Conservation (phyloP, 2,888 invertebrate genomes). For the Acleris laterana region DNA sequence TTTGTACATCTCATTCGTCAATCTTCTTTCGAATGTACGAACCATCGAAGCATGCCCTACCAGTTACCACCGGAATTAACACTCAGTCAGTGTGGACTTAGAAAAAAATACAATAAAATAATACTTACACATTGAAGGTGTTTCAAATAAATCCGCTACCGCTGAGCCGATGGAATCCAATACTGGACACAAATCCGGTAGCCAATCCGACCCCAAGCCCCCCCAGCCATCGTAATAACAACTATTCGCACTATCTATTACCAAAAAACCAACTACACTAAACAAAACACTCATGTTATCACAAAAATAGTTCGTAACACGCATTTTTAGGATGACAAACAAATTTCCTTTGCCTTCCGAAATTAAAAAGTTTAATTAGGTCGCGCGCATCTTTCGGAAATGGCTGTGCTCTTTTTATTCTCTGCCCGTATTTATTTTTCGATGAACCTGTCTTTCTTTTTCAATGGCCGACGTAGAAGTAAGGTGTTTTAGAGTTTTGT, state of each 20-base stretch:
- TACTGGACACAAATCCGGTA: constrained; percentile 63
- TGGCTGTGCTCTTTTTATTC: constrained; percentile 10
- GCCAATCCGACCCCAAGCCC: constrained; percentile 61
- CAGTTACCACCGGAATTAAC: too few relatives aligned
- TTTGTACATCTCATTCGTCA: too few relatives aligned
- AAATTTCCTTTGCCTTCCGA: constrained; percentile 8
- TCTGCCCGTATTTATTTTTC: not conserved
- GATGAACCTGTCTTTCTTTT: constrained; percentile 22
- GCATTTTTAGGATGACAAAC: constrained; percentile 43
- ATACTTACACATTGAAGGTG: constrained; percentile 58
- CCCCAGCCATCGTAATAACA: constrained; percentile 61
- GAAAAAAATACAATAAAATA: not conserved
- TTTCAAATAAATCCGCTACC: constrained; percentile 60
- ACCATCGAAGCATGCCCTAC: too few relatives aligned
- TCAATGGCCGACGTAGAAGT: constrained; percentile 9
- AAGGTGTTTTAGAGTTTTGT: constrained; percentile 24
- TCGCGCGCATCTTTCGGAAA: constrained; percentile 35
- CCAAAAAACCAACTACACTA: constrained; percentile 56
- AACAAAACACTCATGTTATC: constrained; percentile 48
- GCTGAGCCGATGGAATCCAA: constrained; percentile 56
- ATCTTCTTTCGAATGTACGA: too few relatives aligned
- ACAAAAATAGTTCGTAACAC: constrained; percentile 47
- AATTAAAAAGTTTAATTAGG: constrained; percentile 21
- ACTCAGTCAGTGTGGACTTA: too few relatives aligned
- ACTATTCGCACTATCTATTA: constrained; percentile 40